Evolutionary conservation across 2,888 invertebrate genomes (phyloP).

Genomic region (Hydrotaea cyrtoneurina): DNA sequence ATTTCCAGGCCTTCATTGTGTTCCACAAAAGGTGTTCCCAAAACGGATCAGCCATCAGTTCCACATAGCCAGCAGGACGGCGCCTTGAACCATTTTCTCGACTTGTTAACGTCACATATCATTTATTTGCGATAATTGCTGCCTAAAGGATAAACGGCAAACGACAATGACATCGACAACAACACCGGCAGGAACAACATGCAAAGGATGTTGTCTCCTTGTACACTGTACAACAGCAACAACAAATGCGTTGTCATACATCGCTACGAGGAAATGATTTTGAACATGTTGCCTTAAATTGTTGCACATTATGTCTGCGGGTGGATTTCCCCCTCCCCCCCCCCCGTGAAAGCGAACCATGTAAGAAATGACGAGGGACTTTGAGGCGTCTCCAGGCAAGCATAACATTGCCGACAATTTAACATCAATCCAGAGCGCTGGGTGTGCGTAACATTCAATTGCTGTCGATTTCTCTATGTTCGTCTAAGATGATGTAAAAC

Average conservation of each 20-base stretch:
- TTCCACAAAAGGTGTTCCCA: too few relatives aligned
- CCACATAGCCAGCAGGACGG: not conserved
- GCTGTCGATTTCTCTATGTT: not conserved
- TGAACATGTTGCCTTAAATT: conserved; percentile 48
- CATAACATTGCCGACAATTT: conserved; percentile 23
- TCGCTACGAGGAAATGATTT: conserved; percentile 43
- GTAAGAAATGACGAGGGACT: not conserved
- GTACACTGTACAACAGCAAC: not conserved
- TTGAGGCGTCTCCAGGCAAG: not conserved
- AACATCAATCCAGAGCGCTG: not conserved
- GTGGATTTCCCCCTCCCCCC: not conserved
- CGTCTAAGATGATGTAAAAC: not conserved
- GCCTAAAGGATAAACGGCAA: conserved; percentile 40
- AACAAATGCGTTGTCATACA: not conserved
- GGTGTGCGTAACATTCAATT: not conserved
- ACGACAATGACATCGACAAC: not conserved
- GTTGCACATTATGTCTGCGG: conserved; percentile 42
- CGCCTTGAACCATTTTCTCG: not conserved
- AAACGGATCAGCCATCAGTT: not conserved
- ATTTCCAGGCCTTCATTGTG: too few relatives aligned
- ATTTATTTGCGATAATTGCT: conserved; percentile 47
- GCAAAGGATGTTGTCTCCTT: conserved; percentile 3
- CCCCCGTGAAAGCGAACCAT: too few relatives aligned
- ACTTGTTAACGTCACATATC: conserved; percentile 38
- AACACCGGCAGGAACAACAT: not conserved